Base-by-base conservation (phyloP, 1,140 invertebrate genomes). In the Diprion similis region DNA sequence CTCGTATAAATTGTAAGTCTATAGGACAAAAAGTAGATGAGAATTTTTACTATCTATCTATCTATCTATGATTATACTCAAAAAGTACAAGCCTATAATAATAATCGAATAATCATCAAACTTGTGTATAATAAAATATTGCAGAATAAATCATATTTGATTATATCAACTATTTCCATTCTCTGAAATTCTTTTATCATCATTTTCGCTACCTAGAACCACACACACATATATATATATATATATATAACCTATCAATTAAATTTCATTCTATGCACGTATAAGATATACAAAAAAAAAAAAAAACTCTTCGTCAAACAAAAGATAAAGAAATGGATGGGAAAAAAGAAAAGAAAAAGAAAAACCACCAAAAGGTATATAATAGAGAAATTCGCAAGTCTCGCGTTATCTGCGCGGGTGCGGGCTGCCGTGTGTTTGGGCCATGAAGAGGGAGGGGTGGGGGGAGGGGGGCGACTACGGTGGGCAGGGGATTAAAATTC, bases 401-500 rank as follows among this genome's bases (percentile, higher is more conserved):
- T 59, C n/a, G n/a, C n/a, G 3, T 59, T 59, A 59, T 59, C 9
- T 9, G 11, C 51, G n/a, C 11, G 51, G 51, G n/a, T 10, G 48
- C 19, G 18, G 11, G 0, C 8, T 10, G 19, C 19, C 37, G 66
- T 64, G 59, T 51, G 51, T 37, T 37, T 37, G 0, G 70, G 48
- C 68, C n/a, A n/a, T n/a, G n/a, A 24, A 1, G n/a, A 47, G 19
- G 0, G 19, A 46, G 37, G 13, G 46, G 19, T 8, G 45, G 68
- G 19, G 0, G 9, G n/a, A 18, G 65, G 47, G 45, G 19, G 59
- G 66, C 37, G 10, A 15, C 37, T 13, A 11, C n/a, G 66, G 69
- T 69, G 24, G 47, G 9, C 51, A 59, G 51, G n/a, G 51, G 51
- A 59, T 59, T 47, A 68, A 15, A 46, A 70, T 37, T 70, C 69